Evolutionary conservation across 2,888 invertebrate genomes (phyloP).

Genomic region (Drosophila falleni): DNA sequence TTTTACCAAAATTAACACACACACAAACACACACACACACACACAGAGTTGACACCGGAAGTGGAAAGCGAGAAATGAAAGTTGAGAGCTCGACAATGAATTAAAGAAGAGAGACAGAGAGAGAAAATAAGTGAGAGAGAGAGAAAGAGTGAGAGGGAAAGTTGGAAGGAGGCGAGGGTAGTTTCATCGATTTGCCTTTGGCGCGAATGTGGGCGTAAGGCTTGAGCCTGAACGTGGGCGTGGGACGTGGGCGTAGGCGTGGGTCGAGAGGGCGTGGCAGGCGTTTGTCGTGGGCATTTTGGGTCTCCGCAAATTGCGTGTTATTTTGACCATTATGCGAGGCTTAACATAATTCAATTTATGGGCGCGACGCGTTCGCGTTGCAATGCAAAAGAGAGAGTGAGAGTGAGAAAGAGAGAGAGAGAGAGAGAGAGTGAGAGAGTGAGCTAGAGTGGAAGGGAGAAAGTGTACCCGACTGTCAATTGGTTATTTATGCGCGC

Average conservation of each 20-base stretch:
- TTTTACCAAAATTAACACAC: slow-evolving; percentile 68
- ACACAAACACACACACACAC: slow-evolving; percentile 14
- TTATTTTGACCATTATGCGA: slow-evolving; percentile 77
- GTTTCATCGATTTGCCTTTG: slow-evolving; percentile 51
- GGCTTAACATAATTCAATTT: slow-evolving; percentile 80
- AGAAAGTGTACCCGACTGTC: slow-evolving; percentile 45
- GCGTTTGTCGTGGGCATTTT: slow-evolving; percentile 40
- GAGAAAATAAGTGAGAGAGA: no score
- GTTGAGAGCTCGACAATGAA: slow-evolving; percentile 17
- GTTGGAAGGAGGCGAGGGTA: slow-evolving; percentile 7
- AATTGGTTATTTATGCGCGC: slow-evolving; percentile 76
- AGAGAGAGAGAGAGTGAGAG: background rate
- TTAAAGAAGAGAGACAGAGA: slow-evolving; percentile 7
- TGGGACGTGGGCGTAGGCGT: slow-evolving; percentile 18
- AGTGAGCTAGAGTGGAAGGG: background rate
- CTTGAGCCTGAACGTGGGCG: background rate
- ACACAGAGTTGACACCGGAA: slow-evolving; percentile 24
- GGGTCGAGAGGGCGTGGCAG: slow-evolving; percentile 17
- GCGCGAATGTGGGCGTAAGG: background rate
- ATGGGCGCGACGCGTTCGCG: slow-evolving; percentile 52
- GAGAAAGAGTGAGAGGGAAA: background rate
- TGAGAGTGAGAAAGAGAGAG: no score
- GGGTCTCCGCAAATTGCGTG: slow-evolving; percentile 73
- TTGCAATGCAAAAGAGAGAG: slow-evolving; percentile 39
- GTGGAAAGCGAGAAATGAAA: slow-evolving; percentile 16